These are phyloP conservation scores for Lissonota sp. DNA, from an alignment of 2,888 invertebrate genomes.

Conservation along the genomic window DNA sequence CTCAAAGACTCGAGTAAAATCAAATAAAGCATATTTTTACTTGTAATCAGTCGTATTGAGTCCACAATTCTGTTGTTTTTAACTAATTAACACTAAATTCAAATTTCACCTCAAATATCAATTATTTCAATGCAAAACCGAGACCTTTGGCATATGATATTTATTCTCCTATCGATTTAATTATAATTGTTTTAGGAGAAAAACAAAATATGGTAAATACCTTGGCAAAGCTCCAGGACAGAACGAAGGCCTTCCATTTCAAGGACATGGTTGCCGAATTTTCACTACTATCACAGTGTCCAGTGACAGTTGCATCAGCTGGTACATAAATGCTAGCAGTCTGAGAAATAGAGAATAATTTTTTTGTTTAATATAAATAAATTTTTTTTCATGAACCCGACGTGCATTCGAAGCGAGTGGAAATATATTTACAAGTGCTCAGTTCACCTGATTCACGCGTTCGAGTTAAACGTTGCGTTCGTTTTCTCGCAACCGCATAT, in stretches of 20 bases:
- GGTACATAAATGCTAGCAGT: constrained; percentile 92
- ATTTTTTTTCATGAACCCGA: constrained; percentile 6
- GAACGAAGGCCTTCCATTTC: constrained; percentile 90
- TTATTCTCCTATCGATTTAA: too few species aligned
- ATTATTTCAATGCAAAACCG: too few species aligned
- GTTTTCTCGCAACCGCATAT: constrained; percentile 28
- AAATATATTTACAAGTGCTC: constrained; percentile 17
- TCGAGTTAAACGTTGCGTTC: constrained; percentile 31
- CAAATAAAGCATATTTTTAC: background rate
- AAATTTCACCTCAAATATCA: too few species aligned
- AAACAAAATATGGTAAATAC: constrained; percentile 85
- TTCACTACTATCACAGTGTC: constrained; percentile 89
- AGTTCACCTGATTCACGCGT: constrained; percentile 47
- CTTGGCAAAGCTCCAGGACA: constrained; percentile 92
- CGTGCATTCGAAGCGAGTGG: background rate
- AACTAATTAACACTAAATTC: too few species aligned
- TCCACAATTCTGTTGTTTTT: too few species aligned
- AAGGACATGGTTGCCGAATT: constrained; percentile 90
- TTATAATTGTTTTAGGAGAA: background rate
- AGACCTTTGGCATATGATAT: too few species aligned
- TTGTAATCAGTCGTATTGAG: too few species aligned
- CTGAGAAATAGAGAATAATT: constrained; percentile 84
- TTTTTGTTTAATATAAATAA: too few species aligned
- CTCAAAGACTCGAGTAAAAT: background rate
- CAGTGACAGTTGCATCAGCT: constrained; percentile 89